Evolutionary conservation across 92 coral and sea anemone genomes (phyloP), one percentile per base, ranked within the genome.

Genomic region (Diadumene lineata): DNA sequence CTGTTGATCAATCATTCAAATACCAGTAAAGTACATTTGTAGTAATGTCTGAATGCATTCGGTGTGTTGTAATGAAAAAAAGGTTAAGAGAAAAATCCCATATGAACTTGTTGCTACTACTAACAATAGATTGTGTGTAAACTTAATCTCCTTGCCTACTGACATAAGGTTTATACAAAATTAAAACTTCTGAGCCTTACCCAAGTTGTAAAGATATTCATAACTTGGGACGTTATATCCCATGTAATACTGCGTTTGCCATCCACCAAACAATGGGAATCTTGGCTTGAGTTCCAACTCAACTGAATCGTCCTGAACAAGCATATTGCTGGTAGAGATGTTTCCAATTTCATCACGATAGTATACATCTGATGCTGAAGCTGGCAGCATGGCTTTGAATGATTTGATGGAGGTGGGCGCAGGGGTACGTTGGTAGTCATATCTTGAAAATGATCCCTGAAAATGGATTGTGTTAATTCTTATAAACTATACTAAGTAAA

Each of bases 231-330:
- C 97, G 73, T 94, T 94, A 75, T 94, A 94, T 29, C 98, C 98
- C 85, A 86, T 81, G 60, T 90, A 91, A 80, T 77, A 94, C 29
- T 96, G 93, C 2, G 98, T 94, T 66, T 94, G 98, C 98, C 98
- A 94, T 26, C 98, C 98, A 56, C 98, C 98, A 92, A 94, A 94
- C 85, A 94, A 51, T 18, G 98, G 98, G 44, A 94, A 94, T 76
- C 98, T 83, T 31, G 98, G 98, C 62, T 93, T 84, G 29, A 94
- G 83, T 53, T 92, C 97, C 57, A 94, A 70, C 76, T 94, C 98
- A 9, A 94, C 98, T 0, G 98, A 86, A 65, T 94, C 98, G 1
- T 94, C 93, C 77, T 92, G 89, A 25, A 91, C 69, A 56, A 93
- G 77, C 87, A 94, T 79, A 64, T 89, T 88, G 63, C 98, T 94